Base-by-base conservation (phyloP, 2,888 invertebrate genomes). In the Macrophya annulata region DNA sequence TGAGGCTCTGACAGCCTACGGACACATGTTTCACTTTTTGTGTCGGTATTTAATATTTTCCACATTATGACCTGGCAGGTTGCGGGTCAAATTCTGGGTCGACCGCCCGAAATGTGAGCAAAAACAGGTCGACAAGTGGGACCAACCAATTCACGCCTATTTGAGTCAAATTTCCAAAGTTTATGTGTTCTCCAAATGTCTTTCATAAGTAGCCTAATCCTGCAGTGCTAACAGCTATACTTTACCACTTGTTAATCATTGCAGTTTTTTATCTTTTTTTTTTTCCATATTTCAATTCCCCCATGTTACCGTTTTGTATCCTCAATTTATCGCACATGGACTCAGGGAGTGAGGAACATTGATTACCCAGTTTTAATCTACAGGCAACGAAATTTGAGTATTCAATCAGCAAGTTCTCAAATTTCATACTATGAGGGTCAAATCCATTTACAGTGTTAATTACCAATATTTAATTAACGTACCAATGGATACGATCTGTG, bases 71-170 rank as follows among this genome's bases (percentile, higher is more conserved):
- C 83, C 83, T 83, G 71, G 86, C 88, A 89, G 88, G 88, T 88
- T 87, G 87, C 77, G 85, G 88, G 87, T 86, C 86, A 86, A 85
- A 87, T 86, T 59, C 31, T 51, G 83, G 83, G 68, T 83, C 65
- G 68, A 68, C 68, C 68, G 68, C 17, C 68, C 71, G 87, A 87
- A 88, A 88, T 85, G 84, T 83, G 87, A 88, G 87, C 74, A 85
- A 86, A 87, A 86, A 85, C 83, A 82, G 83, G 65, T 71, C 83
- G 84, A 84, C 88, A 89, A 88, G 88, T 88, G 88, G 81, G 72
- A 79, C 68, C 15, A 85, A 79, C 82, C 83, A 51, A 83, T 83
- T 83, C 83, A 83, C 83, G 83, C 83, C 83, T 83, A 68, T 83
- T 68, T 83, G 65, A 31, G 17, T 83, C 81, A 62, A 81, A 81